Percentiles rank a stretch among this genome's conserved stretches.
Evolutionary conservation across 2,113 vertebrate species (phyloP).

Genomic region (Myrmecobius fasciatus): DNA sequence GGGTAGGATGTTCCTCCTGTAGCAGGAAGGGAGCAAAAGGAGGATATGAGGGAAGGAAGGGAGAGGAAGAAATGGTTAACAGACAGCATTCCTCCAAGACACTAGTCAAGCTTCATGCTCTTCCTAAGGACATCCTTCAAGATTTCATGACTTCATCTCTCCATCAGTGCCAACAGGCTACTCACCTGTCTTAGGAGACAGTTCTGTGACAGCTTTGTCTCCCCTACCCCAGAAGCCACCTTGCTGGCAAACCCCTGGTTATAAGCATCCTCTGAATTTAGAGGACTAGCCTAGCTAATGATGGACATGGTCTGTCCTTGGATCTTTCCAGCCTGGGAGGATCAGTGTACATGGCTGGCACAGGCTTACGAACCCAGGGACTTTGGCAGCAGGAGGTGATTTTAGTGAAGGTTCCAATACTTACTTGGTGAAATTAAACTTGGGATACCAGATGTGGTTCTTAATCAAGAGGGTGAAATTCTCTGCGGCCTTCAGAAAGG

Average conservation of each 20-base stretch:
- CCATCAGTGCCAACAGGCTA: not conserved
- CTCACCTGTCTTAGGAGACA: not conserved
- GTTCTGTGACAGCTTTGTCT: too few species aligned
- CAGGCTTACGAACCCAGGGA: not conserved
- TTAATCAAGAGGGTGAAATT: slow-evolving; percentile 95
- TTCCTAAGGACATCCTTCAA: not conserved
- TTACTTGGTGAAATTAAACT: slow-evolving; percentile 93
- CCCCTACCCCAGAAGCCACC: too few species aligned
- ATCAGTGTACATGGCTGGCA: not conserved
- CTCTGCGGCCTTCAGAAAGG: slow-evolving; percentile 88
- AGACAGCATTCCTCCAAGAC: not conserved
- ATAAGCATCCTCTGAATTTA: not conserved
- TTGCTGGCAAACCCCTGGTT: not conserved
- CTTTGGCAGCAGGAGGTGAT: not conserved
- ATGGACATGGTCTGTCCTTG: rapidly evolving
- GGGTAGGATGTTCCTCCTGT: slow-evolving; percentile 90
- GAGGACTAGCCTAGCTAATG: not conserved
- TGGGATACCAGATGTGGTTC: slow-evolving; percentile 93
- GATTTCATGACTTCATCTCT: not conserved
- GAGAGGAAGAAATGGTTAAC: not conserved
- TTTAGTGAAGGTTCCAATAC: slow-evolving; percentile 25
- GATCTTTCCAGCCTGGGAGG: not conserved
- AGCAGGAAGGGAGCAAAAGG: slow-evolving; percentile 43
- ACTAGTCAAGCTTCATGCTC: rapidly evolving
- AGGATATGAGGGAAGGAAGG: not conserved